Conservation (phyloP, 2,113 vertebrate species). For the Aythya baeri region DNA sequence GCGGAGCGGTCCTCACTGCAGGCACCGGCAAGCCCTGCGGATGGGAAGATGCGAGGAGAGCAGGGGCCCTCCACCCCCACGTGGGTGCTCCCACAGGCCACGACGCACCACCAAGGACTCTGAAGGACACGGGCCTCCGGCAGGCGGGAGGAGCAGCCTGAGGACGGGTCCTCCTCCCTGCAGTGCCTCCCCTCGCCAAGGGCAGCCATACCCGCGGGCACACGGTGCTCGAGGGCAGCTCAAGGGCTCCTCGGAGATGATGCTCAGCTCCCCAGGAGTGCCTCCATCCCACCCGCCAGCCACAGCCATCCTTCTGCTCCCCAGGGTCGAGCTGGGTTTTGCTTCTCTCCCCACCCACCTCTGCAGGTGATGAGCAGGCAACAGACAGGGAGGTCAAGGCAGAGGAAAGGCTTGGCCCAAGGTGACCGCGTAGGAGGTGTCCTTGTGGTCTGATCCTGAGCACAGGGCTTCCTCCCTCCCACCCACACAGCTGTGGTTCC, state of each 20-base stretch:
- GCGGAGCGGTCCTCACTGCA: accelerated
- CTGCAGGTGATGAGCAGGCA: not conserved
- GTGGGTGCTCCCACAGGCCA: not conserved
- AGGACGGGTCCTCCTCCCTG: not conserved
- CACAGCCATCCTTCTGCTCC: not conserved
- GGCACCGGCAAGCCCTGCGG: not conserved
- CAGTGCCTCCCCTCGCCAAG: not conserved
- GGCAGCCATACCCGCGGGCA: not conserved
- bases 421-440: not conserved
- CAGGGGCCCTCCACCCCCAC: not conserved
- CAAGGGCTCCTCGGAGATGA: not conserved
- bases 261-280: not conserved
- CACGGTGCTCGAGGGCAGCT: accelerated
- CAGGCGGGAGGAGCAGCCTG: not conserved
- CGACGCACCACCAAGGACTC: conserved; percentile 1
- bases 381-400: not conserved
- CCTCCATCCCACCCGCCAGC: not conserved
- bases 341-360: not conserved
- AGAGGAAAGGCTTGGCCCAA: not conserved
- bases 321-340: not conserved
- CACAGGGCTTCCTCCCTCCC: not conserved
- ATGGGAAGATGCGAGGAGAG: not conserved
- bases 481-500: accelerated
- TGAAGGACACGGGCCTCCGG: not conserved
- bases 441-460: not conserved